Conservation (phyloP, 1,140 invertebrate species). For the Macrosteles quadrilineatus region DNA sequence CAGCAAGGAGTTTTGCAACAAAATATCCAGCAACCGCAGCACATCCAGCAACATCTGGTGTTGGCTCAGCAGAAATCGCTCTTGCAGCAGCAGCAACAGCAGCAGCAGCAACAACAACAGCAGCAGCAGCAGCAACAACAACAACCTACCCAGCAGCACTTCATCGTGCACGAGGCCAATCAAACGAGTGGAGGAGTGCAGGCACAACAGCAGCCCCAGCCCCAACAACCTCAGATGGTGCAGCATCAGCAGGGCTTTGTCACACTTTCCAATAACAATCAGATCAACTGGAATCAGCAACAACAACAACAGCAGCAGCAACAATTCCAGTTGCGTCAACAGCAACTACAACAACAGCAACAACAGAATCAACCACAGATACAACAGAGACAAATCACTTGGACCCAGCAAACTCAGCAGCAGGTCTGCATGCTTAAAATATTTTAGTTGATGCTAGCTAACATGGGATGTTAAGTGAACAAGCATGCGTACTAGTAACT, state of each 20-base stretch:
- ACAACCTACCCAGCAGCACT: constrained; percentile 41
- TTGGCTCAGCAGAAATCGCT: constrained; percentile 43
- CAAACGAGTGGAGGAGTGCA: constrained; percentile 32
- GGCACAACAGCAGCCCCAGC: constrained; percentile 42
- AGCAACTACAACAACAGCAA: constrained; percentile 41
- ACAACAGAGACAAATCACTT: constrained; percentile 48
- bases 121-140: constrained; percentile 32
- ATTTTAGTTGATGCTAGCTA: no score
- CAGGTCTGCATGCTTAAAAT: constrained; percentile 32
- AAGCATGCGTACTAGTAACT: no score
- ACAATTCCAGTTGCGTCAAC: constrained; percentile 39
- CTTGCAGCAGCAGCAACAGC: constrained; percentile 41
- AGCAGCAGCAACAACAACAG: constrained; percentile 39
- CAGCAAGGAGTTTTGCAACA: constrained; percentile 50
- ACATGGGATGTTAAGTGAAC: no score
- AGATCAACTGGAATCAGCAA: constrained; percentile 49
- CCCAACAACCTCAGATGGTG: constrained; percentile 56
- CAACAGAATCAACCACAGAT: constrained; percentile 36
- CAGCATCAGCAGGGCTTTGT: constrained; percentile 33
- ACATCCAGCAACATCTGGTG: constrained; percentile 47
- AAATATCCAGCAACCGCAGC: constrained; percentile 54
- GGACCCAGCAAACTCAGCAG: constrained; percentile 44
- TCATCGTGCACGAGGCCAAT: constrained; percentile 42
- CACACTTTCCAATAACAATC: constrained; percentile 37
- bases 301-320: constrained; percentile 54